Base-by-base conservation (phyloP, 1,140 invertebrate species). In the Drosophila hydei region DNA sequence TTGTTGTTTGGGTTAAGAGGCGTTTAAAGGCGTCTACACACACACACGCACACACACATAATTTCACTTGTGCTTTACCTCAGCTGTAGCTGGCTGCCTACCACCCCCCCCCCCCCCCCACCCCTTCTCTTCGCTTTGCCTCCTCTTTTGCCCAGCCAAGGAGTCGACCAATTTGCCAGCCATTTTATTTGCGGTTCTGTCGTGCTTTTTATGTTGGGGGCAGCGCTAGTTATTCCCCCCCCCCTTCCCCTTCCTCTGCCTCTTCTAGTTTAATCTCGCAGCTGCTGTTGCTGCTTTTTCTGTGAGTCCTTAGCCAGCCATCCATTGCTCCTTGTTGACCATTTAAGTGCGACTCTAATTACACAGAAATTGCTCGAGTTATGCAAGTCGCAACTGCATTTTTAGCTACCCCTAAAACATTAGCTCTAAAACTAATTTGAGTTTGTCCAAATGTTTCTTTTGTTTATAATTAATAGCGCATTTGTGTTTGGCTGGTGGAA, bases 261-360 rank as follows among this genome's bases (percentile, higher is more conserved):
- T 6, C 38, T 68, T 87, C 88, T 77, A 74, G 81, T 81, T 54
- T 78, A 87, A 87, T 81, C 78, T 81, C 77, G 72, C 75, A 74
- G 52, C 48, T 43, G 38, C 25, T 43, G 19, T 23, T 30, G 27
- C 14, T 18, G 43, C 14, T 55, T 8, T 19, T 11, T 11, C 19
- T 12, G 12, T 7, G 6, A 1, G 19, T 3, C 21, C 21, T 23
- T 23, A 3, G 12, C 45, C 18, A 16, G 4, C 21, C 38, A 51
- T 45, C 51, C 36, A 16, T 21, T 77, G 77, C 74, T 81, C 71
- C 83, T 88, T 63, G 83, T 88, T 81, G 81, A 78, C 77, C 78
- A 88, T 87, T 87, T 87, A 69, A 87, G 67, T 87, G 81, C 77
- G 78, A 77, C 67, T 87, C 81, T 87, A 87, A 87, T 87, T 87